Conservation (phyloP, 92 coral and sea anemone species). For the Actinernus sp. region DNA sequence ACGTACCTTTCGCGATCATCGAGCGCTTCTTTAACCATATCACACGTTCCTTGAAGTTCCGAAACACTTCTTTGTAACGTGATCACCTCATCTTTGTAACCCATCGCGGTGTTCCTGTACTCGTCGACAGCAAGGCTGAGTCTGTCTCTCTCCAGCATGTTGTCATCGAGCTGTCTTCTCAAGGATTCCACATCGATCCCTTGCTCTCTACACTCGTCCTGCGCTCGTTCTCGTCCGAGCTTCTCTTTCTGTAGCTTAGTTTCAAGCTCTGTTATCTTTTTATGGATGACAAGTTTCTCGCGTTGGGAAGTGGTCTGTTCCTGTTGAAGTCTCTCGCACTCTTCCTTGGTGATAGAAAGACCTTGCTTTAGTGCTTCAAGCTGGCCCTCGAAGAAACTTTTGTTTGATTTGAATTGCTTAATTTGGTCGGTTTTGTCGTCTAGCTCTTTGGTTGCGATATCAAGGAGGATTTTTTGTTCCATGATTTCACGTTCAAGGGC, state of each 20-base stretch:
- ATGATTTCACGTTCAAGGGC: constrained; percentile 53
- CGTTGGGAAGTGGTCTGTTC: constrained; percentile 71
- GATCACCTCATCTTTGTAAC: constrained; percentile 62
- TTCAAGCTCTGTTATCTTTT: constrained; percentile 72
- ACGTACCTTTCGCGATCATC: constrained; percentile 67
- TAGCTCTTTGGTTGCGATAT: constrained; percentile 62
- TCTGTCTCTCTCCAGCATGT: constrained; percentile 41
- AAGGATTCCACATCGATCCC: constrained; percentile 61
- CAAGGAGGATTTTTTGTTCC: constrained; percentile 74
- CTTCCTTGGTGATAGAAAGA: constrained; percentile 60
- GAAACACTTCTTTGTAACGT: constrained; percentile 54
- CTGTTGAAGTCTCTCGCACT: constrained; percentile 64
- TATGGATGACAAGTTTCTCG: constrained; percentile 66
- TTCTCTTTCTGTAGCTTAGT: constrained; percentile 67
- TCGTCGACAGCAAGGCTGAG: constrained; percentile 55
- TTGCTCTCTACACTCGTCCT: constrained; percentile 55
- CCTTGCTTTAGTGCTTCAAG: constrained; percentile 77
- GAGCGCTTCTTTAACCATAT: constrained; percentile 54
- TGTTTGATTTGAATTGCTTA: constrained; percentile 73
- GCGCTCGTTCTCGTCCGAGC: constrained; percentile 42
- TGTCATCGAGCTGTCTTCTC: constrained; percentile 64
- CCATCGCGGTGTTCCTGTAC: constrained; percentile 61
- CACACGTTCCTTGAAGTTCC: constrained; percentile 65
- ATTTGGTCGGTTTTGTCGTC: constrained; percentile 76
- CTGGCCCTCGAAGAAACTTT: constrained; percentile 75